Percentiles rank a stretch among this genome's conserved stretches.
phyloP scores from a whole-genome alignment of 2,113 vertebrate genomes.

The Paedocypris sp. region DNA sequence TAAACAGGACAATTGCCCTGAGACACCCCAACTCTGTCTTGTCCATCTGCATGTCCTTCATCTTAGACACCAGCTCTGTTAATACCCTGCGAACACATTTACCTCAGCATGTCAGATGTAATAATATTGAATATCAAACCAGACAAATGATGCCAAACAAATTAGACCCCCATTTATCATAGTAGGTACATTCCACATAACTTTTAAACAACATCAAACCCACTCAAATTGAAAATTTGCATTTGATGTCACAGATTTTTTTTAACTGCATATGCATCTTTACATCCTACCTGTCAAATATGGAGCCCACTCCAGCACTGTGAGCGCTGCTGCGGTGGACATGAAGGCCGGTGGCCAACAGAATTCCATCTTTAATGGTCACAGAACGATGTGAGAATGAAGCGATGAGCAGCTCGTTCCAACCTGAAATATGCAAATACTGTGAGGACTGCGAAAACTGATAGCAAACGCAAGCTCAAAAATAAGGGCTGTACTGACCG shows the following conservation, averaged over 20 bases:
- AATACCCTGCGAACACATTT: slow-evolving; percentile 56
- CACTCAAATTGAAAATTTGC: not conserved
- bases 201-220: not conserved
- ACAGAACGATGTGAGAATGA: slow-evolving; percentile 78
- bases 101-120: not conserved
- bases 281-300: slow-evolving; percentile 73
- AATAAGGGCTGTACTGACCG: slow-evolving; percentile 56
- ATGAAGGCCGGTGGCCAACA: slow-evolving; percentile 69
- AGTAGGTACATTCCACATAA: not conserved
- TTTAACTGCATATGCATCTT: slow-evolving; percentile 39
- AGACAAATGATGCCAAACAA: not conserved
- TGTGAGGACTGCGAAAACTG: not conserved
- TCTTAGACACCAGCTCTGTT: slow-evolving; percentile 77
- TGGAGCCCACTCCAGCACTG: slow-evolving; percentile 73
- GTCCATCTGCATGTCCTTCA: slow-evolving; percentile 84
- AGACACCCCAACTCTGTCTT: slow-evolving; percentile 75
- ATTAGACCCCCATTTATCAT: too few species aligned
- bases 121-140: not conserved
- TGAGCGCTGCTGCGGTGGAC: slow-evolving; percentile 76
- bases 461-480: not conserved
- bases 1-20: slow-evolving; percentile 74
- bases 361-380: slow-evolving; percentile 70
- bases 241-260: not conserved
- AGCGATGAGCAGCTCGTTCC: slow-evolving; percentile 77
- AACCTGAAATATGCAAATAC: slow-evolving; percentile 49